Percentiles rank a stretch among this genome's conserved stretches.
Conservation (phyloP, 2,797 vertebrate species). For the Danio tinwini region DNA sequence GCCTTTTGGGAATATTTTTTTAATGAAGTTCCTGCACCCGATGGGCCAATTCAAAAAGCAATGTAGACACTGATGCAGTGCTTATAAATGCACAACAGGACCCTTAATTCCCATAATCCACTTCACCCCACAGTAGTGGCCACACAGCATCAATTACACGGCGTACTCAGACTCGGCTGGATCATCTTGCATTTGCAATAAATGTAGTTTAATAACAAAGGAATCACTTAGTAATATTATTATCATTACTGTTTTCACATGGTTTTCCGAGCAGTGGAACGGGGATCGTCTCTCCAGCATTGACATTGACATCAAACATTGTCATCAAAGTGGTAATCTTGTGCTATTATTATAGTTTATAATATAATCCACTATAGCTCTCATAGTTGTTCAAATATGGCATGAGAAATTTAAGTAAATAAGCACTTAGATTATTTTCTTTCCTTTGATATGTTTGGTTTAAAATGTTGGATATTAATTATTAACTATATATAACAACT, state of each 20-base stretch:
- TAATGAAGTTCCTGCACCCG: constrained; percentile 17
- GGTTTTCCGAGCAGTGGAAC: neutral
- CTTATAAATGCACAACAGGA: neutral
- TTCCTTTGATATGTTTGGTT: neutral
- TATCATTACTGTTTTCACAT: neutral
- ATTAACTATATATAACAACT: neutral
- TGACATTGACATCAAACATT: neutral
- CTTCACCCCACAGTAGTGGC: constrained; percentile 73
- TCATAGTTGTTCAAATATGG: neutral
- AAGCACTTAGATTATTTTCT: too few species aligned
- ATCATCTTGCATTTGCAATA: neutral
- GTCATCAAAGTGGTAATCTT: neutral
- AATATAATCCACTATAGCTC: too few species aligned
- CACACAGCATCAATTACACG: constrained; percentile 82
- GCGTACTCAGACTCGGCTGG: neutral
- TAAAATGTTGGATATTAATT: neutral
- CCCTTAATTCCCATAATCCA: constrained; percentile 73
- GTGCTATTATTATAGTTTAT: neutral
- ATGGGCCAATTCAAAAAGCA: neutral
- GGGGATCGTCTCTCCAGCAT: neutral
- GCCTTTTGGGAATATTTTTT: constrained; percentile 9
- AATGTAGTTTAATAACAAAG: too few species aligned
- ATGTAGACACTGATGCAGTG: neutral
- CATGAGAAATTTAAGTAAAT: too few species aligned
- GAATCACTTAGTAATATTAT: too few species aligned